Evolutionary conservation across 2,113 vertebrate species (phyloP).

Genomic region (Protomyctophum bolini): DNA sequence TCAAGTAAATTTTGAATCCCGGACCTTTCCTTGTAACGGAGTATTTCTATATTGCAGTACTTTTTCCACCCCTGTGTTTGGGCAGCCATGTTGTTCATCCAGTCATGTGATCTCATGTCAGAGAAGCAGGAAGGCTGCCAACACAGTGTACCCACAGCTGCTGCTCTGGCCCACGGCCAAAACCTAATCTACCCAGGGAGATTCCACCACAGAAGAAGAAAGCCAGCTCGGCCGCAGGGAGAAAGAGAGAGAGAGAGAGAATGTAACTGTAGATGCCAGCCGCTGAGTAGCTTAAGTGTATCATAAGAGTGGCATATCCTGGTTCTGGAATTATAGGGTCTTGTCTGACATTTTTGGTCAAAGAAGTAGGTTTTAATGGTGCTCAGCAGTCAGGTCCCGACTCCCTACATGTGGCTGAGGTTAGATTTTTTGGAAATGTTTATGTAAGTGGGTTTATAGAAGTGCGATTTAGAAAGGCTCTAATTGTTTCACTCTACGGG

Average conservation of each 20-base stretch:
- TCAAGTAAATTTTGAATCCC: too few species aligned
- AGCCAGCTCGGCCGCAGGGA: slow-evolving; percentile 24
- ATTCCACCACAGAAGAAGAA: slow-evolving; percentile 38
- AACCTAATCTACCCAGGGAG: slow-evolving; percentile 59
- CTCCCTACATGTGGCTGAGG: too few species aligned
- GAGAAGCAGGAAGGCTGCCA: slow-evolving; percentile 43
- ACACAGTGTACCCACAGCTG: slow-evolving; percentile 52
- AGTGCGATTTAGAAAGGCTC: too few species aligned
- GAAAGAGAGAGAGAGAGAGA: slow-evolving; percentile 10
- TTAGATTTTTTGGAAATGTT: too few species aligned
- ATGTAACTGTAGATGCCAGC: background rate
- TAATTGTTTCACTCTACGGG: too few species aligned
- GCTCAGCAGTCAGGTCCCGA: too few species aligned
- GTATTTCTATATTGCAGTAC: background rate
- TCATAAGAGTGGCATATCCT: background rate
- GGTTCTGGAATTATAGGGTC: background rate
- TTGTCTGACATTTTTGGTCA: background rate
- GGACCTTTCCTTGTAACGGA: too few species aligned
- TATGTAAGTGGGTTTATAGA: too few species aligned
- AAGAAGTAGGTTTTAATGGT: too few species aligned
- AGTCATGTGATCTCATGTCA: slow-evolving; percentile 51
- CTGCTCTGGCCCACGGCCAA: slow-evolving; percentile 61
- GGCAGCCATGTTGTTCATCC: slow-evolving; percentile 26
- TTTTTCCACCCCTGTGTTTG: slow-evolving; percentile 2
- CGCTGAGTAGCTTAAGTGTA: background rate